These are phyloP conservation scores for Rhadinocentrus ornatus DNA, from an alignment of 2,797 vertebrate species.

Conservation along the genomic window DNA sequence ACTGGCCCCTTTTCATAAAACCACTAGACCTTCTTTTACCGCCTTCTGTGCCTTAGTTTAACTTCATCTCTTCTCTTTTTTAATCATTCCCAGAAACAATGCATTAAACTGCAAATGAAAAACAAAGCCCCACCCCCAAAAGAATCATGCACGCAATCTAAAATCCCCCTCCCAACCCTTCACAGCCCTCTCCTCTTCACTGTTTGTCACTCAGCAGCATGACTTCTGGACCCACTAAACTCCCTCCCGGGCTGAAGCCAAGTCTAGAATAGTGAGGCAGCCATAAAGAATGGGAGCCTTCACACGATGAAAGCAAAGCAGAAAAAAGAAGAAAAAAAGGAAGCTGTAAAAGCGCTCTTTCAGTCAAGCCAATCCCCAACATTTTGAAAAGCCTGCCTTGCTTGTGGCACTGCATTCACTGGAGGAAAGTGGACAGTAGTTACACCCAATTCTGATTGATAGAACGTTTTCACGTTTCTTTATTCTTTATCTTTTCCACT, in stretches of 20 bases:
- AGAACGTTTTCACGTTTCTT: conserved; percentile 14
- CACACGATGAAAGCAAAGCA: conserved; percentile 66
- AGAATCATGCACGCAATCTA: conserved; percentile 3
- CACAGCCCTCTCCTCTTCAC: conserved; percentile 4
- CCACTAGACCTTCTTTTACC: conserved; percentile 37
- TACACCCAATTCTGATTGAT: conserved; percentile 49
- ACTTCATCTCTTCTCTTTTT: not conserved
- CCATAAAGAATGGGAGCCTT: conserved; percentile 65
- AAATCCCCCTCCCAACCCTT: not conserved
- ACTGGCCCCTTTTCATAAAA: conserved; percentile 46
- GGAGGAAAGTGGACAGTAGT: conserved; percentile 63
- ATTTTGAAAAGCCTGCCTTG: conserved; percentile 58
- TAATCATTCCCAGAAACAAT: not conserved
- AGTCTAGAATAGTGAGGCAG: conserved; percentile 66
- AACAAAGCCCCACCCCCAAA: not conserved
- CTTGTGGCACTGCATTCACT: conserved; percentile 47
- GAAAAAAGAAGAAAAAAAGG: conserved; percentile 13
- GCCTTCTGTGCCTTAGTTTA: not conserved
- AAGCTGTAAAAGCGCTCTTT: conserved; percentile 63
- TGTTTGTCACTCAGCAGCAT: conserved; percentile 68
- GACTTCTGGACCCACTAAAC: conserved; percentile 64
- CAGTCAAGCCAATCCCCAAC: conserved; percentile 54
- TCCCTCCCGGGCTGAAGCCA: conserved; percentile 52
- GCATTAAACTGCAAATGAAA: conserved; percentile 1
- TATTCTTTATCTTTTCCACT: conserved; percentile 61